Percentiles rank a stretch among this genome's conserved stretches.
These are phyloP conservation scores for Pandemis heparana DNA, from an alignment of 2,888 invertebrate species.

Conservation along the genomic window DNA sequence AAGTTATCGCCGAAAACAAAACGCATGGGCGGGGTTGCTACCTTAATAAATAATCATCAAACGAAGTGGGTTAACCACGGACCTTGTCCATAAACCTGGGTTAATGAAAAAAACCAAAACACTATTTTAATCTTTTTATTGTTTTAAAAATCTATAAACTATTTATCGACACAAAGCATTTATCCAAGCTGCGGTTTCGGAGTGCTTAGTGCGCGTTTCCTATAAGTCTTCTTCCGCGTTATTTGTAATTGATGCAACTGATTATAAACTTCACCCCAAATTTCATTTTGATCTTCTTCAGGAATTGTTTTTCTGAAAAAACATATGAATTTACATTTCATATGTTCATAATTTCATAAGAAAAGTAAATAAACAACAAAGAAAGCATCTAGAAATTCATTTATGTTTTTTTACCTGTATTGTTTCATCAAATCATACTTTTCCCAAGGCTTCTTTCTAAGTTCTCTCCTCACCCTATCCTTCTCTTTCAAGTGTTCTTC, in stretches of 20 bases:
- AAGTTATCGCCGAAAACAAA: neutral
- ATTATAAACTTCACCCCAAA: constrained; percentile 93
- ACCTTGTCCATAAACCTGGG: no score
- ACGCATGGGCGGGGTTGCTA: neutral
- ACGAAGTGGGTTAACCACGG: no score
- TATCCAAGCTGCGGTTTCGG: constrained; percentile 75
- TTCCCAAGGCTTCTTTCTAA: constrained; percentile 91
- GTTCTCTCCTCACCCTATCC: constrained; percentile 81
- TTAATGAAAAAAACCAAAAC: no score
- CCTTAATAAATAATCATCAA: neutral
- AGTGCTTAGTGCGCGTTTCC: constrained; percentile 70
- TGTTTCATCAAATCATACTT: constrained; percentile 97
- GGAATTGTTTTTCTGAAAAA: constrained; percentile 91
- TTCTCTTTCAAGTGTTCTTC: constrained; percentile 85
- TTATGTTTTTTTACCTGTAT: constrained; percentile 88
- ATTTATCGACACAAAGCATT: constrained; percentile 44
- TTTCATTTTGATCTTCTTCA: constrained; percentile 94
- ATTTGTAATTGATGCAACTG: constrained; percentile 90
- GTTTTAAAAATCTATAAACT: constrained; percentile 19
- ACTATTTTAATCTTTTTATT: neutral
- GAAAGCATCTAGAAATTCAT: no score
- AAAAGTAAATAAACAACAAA: no score
- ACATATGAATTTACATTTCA: neutral
- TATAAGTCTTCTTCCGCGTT: constrained; percentile 80
- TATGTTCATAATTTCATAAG: no score